A percentile compares a stretch with the other conserved stretches of the same genome.
phyloP scores from a whole-genome alignment of 2,113 vertebrate genomes.

The Chionis minor region DNA sequence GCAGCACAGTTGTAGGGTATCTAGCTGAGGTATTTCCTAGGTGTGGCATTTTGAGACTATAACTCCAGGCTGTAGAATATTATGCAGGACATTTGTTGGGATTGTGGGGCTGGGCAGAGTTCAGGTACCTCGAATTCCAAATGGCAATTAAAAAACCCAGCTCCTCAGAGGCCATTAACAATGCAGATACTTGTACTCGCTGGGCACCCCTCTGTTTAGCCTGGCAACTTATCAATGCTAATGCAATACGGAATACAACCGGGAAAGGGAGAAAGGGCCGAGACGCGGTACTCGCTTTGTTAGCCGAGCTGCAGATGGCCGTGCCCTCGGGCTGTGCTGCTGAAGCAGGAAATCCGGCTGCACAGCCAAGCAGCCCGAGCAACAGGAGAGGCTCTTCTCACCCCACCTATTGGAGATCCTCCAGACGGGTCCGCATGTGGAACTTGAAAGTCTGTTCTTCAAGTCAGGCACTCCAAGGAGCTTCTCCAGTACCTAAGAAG shows the following conservation, averaged over 20 bases:
- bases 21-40: neutral
- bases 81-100: neutral
- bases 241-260: neutral
- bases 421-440: neutral
- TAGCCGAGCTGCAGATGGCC: neutral
- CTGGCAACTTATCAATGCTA: neutral
- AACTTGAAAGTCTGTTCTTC: neutral
- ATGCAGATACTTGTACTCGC: neutral
- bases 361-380: neutral
- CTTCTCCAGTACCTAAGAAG: neutral
- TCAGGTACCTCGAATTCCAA: neutral
- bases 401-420: neutral
- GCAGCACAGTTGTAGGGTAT: neutral
- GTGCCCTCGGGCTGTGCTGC: neutral
- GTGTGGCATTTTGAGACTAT: neutral
- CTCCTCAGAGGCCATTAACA: neutral
- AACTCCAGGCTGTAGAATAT: neutral
- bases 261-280: neutral
- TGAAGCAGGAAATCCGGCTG: neutral
- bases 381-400: neutral
- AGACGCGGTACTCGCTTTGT: neutral
- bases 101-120: neutral
- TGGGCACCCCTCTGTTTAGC: neutral
- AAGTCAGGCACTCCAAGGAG: neutral
- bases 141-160: fast-evolving